phyloP scores from a whole-genome alignment of 2,888 invertebrate genomes.

The Taphrorychus bicolor region DNA sequence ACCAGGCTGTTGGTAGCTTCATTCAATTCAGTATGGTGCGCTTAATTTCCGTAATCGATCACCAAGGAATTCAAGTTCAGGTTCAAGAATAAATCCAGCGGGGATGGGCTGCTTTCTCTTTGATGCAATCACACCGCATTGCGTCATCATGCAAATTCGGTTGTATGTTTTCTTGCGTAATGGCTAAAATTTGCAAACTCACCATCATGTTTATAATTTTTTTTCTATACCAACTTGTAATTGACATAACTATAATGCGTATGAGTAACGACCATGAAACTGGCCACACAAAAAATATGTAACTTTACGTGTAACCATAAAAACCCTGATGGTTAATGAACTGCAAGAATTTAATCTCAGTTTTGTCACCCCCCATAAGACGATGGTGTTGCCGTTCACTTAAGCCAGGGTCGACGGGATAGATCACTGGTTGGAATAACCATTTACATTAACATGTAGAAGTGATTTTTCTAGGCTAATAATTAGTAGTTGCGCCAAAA shows the following conservation, averaged over 20 bases:
- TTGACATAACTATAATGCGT: too few species aligned
- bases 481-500: background rate
- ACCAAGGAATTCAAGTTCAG: constrained; percentile 21
- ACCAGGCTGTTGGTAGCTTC: constrained; percentile 10
- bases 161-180: too few species aligned
- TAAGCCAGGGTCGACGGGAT: background rate
- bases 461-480: background rate
- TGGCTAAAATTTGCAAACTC: too few species aligned
- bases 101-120: constrained; percentile 8
- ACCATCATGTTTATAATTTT: too few species aligned
- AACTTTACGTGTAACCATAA: background rate
- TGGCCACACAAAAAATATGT: background rate
- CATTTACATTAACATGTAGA: background rate
- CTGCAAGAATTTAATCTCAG: background rate
- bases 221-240: too few species aligned
- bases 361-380: background rate
- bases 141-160: too few species aligned
- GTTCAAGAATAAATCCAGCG: constrained; percentile 22
- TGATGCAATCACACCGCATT: background rate
- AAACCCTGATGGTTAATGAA: too few species aligned
- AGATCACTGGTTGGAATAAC: background rate
- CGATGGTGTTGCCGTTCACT: background rate
- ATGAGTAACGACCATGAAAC: background rate
- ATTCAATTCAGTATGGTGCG: constrained; percentile 11
- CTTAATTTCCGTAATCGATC: constrained; percentile 8